phyloP scores from a whole-genome alignment of 2,113 vertebrate species.

The Balaenoptera acutorostrata region DNA sequence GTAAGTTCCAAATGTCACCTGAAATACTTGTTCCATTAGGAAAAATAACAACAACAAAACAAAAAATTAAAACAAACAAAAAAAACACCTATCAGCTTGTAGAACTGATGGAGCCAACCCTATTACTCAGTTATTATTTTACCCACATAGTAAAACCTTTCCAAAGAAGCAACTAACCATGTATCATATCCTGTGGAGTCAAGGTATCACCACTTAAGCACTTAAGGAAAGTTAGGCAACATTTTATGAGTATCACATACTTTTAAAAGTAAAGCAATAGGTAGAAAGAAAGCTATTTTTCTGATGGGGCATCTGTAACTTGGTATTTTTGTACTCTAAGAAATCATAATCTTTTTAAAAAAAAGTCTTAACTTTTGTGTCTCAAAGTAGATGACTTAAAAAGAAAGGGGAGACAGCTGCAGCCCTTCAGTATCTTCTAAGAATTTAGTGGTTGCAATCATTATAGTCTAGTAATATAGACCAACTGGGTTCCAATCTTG shows the following conservation, averaged over 20 bases:
- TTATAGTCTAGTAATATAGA: not conserved
- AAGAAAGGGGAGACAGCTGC: not conserved
- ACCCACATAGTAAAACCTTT: not conserved
- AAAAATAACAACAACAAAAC: not conserved
- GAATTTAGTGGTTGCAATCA: not conserved
- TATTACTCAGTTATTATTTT: not conserved
- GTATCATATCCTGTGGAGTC: not conserved
- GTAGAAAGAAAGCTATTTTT: not conserved
- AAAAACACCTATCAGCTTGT: not conserved
- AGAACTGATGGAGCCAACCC: not conserved
- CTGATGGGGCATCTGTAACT: not conserved
- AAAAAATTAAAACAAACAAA: not conserved
- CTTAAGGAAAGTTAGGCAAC: not conserved
- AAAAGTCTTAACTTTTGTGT: not conserved
- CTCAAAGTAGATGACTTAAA: not conserved
- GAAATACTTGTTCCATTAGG: not conserved
- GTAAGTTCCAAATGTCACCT: not conserved
- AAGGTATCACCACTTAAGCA: not conserved
- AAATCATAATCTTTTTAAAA: not conserved
- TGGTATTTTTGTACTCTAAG: not conserved
- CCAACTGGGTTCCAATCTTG: not conserved
- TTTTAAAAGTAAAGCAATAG: conserved; percentile 22
- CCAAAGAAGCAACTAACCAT: not conserved
- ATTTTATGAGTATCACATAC: not conserved
- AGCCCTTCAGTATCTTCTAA: not conserved